Base-by-base conservation (phyloP, 2,113 vertebrate genomes). In the Solea solea region DNA sequence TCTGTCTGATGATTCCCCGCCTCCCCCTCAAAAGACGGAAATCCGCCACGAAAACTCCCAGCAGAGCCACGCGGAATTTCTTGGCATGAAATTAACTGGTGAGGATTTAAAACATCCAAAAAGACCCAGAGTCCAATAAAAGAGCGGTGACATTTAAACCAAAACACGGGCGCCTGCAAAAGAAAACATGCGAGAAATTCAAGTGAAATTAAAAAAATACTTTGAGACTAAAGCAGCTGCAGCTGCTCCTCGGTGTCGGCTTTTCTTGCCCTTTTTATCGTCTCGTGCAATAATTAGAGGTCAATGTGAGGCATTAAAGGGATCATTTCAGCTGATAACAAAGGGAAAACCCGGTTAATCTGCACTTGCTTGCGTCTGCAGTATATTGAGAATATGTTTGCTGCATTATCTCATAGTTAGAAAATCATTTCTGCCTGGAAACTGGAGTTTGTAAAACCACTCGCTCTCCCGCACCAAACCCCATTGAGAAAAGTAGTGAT, bases 41-140 rank as follows among this genome's bases (percentile, higher is more conserved):
- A 88, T 84, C 82, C 73, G 85, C 21, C 52, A 25, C 64, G 59
- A 85, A 86, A 85, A 78, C 76, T 72, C 34, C 72, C 45, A 11
- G 39, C 7, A 5, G 61, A 73, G 65, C 76, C 28, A 34, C 74
- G 72, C 53, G 74, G 75, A 86, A 88, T 86, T 87, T 69, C 70
- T 80, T 86, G 69, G 77, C 84, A 66, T 42, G 70, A 34, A 76
- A 81, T 72, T 7, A 74, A 21, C 21, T 21, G 21, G 69, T 65
- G 65, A 65, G 21, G 74, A 79, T 78, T 75, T 63, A 56, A 68
- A 79, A n/a, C n/a, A n/a, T n/a, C n/a, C n/a, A n/a, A n/a, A n/a
- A n/a, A n/a, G n/a, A n/a, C n/a, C n/a, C n/a, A n/a, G n/a, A n/a
- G 34, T 60, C 53, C 64, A 82, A 84, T 78, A n/a, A 74, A 73